A percentile compares a stretch with the other conserved stretches of the same genome.
phyloP scores from a whole-genome alignment of 2,888 invertebrate genomes.

The Nephrotoma flavescens region DNA sequence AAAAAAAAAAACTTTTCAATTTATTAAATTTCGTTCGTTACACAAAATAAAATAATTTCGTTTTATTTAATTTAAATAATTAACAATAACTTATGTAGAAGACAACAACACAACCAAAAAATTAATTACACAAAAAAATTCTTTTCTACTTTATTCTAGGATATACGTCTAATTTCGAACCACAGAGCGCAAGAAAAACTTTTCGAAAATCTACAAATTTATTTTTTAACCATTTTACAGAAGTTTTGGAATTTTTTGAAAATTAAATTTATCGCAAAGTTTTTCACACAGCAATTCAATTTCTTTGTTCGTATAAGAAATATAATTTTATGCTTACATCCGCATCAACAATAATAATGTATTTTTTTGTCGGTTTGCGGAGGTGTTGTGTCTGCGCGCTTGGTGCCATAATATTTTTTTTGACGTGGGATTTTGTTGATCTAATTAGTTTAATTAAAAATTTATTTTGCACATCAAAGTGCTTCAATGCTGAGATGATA shows the following conservation, averaged over 20 bases:
- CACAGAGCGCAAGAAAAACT: neutral
- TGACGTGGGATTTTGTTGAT: neutral
- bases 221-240: too few species aligned
- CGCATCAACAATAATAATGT: neutral
- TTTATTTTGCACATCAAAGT: neutral
- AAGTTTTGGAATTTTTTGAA: neutral
- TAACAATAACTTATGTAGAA: neutral
- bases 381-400: neutral
- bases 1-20: neutral
- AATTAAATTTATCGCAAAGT: neutral
- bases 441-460: neutral
- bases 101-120: neutral
- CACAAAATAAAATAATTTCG: neutral
- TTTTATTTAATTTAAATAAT: neutral
- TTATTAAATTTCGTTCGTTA: neutral
- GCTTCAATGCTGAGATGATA: neutral
- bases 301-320: neutral
- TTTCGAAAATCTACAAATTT: neutral
- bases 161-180: neutral
- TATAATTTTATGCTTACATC: neutral
- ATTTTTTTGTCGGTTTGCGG: neutral
- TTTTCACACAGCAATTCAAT: neutral
- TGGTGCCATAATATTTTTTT: neutral
- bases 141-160: neutral
- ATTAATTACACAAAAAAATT: neutral